These are phyloP conservation scores for Amniataba percoides DNA, from an alignment of 2,797 vertebrate species.

Conservation along the genomic window DNA sequence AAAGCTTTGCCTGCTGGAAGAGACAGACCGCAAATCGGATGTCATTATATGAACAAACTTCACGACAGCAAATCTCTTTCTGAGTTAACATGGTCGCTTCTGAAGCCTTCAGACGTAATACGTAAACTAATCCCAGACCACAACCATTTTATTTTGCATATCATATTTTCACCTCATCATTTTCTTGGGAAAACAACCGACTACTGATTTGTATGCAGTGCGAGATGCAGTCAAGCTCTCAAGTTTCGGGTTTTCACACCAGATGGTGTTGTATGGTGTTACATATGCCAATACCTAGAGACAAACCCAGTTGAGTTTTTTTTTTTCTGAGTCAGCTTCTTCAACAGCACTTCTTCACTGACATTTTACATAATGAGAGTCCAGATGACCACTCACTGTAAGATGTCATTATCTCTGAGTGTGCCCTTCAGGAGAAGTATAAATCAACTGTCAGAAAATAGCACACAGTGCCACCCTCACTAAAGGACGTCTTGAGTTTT, in stretches of 20 bases:
- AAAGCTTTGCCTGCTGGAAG: conserved; percentile 20
- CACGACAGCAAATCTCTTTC: conserved; percentile 13
- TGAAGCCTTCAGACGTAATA: not conserved
- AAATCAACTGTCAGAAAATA: conserved; percentile 35
- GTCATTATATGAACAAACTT: conserved; percentile 1
- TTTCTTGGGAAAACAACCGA: conserved; percentile 1
- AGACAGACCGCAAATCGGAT: not conserved
- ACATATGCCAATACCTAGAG: conserved; percentile 34
- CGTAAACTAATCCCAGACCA: not conserved
- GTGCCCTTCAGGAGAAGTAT: conserved; percentile 31
- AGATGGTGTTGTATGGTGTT: conserved; percentile 47
- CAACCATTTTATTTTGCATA: not conserved
- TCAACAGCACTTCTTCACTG: conserved; percentile 40
- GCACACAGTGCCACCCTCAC: not conserved
- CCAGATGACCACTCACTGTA: conserved; percentile 53
- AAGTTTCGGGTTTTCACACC: conserved; percentile 26
- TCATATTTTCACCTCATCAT: not conserved
- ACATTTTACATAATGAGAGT: conserved; percentile 60
- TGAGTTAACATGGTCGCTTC: not conserved
- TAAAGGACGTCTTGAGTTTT: conserved; percentile 12
- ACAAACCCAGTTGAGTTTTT: conserved; percentile 37
- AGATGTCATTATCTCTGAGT: conserved; percentile 59
- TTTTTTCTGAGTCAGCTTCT: conserved; percentile 42
- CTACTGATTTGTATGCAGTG: conserved; percentile 19
- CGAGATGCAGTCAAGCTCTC: conserved; percentile 21